Percentiles rank a stretch among this genome's conserved stretches.
Conservation (phyloP, 1,140 invertebrate species). For the Pomacea maculata region DNA sequence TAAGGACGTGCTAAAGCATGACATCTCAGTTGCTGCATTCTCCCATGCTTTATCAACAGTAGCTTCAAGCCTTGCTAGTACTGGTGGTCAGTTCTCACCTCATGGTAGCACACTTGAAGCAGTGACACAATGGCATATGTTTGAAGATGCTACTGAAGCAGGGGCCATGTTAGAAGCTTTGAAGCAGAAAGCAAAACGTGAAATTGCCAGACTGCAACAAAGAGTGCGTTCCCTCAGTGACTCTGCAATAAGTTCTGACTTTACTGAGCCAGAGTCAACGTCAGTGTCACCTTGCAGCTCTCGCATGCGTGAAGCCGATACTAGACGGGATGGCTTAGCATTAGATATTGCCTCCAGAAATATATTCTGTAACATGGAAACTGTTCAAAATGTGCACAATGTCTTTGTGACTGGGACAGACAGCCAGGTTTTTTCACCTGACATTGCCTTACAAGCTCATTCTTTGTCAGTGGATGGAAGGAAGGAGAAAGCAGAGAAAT, state of each 20-base stretch:
- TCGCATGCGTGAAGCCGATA: slow-evolving; percentile 2
- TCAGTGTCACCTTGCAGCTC: slow-evolving; percentile 43
- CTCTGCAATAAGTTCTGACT: slow-evolving; percentile 62
- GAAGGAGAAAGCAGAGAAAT: slow-evolving; percentile 7
- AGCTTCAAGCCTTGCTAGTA: too few species aligned
- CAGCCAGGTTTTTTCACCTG: too few species aligned
- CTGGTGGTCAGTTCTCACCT: background rate
- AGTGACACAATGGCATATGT: slow-evolving; percentile 8
- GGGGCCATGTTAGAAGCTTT: slow-evolving; percentile 24
- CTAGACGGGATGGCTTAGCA: slow-evolving; percentile 16
- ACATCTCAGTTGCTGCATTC: too few species aligned
- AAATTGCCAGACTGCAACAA: slow-evolving; percentile 42
- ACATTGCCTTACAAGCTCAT: too few species aligned
- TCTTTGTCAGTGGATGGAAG: background rate
- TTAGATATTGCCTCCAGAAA: background rate
- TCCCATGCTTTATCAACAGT: too few species aligned
- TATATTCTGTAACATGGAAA: background rate
- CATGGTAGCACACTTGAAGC: too few species aligned
- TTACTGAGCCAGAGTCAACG: slow-evolving; percentile 54
- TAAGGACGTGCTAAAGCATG: too few species aligned
- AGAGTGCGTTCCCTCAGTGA: slow-evolving; percentile 53
- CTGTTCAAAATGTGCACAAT: background rate
- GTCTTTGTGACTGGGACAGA: background rate
- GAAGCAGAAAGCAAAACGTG: slow-evolving; percentile 36
- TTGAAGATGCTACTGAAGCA: slow-evolving; percentile 19